Evolutionary conservation across 2,113 vertebrate genomes (phyloP).

Genomic region (Cavia aperea): DNA sequence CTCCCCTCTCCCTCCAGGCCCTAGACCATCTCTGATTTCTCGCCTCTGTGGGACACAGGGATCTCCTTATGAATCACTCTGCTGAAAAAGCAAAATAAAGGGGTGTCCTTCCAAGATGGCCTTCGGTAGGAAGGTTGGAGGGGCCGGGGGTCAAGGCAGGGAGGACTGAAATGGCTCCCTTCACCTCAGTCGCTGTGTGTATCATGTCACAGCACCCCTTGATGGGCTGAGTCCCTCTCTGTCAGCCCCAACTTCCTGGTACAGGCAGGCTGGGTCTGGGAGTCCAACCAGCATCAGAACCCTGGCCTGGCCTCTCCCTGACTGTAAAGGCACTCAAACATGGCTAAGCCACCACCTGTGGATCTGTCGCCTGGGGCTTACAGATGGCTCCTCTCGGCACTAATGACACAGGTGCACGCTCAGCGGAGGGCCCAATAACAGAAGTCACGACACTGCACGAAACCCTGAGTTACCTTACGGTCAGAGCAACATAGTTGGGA

Average conservation of each 20-base stretch:
- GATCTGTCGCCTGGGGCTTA: neutral
- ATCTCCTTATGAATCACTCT: neutral
- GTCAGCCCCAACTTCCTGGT: neutral
- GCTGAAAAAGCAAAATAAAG: neutral
- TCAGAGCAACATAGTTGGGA: neutral
- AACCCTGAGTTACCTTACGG: neutral
- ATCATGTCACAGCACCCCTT: neutral
- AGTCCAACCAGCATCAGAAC: neutral
- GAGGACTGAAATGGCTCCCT: neutral
- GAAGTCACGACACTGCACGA: neutral
- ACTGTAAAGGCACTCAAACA: neutral
- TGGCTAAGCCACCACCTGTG: neutral
- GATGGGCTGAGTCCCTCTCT: neutral
- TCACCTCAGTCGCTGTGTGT: neutral
- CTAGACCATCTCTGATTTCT: neutral
- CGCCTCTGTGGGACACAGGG: neutral
- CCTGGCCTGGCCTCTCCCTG: neutral
- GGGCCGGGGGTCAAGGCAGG: neutral
- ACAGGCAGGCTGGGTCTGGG: neutral
- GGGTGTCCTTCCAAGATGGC: neutral
- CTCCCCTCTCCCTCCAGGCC: neutral
- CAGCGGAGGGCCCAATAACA: neutral
- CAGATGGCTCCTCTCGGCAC: neutral
- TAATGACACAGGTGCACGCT: neutral
- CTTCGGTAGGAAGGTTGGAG: too few species aligned